Evolutionary conservation across 2,797 vertebrate genomes (phyloP).

Genomic region (Tinamus major): DNA sequence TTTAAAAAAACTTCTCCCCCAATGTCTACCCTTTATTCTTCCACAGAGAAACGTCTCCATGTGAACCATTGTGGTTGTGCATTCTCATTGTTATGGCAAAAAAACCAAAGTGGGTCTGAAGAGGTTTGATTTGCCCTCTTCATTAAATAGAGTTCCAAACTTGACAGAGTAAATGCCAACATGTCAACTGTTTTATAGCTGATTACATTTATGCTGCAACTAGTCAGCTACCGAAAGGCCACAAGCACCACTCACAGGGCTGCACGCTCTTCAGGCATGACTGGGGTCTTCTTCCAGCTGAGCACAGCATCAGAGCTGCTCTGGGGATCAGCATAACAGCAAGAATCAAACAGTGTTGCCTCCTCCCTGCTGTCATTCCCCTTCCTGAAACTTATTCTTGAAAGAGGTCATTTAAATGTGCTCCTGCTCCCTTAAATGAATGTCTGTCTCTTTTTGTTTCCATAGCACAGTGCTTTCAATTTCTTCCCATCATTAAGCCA

Average conservation of each 20-base stretch:
- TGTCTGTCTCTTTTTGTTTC: not conserved
- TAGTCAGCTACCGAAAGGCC: not conserved
- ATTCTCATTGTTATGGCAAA: not conserved
- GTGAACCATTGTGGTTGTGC: not conserved
- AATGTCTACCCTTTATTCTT: not conserved
- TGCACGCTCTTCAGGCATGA: not conserved
- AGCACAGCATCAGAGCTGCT: not conserved
- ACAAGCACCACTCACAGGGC: not conserved
- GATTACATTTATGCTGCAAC: not conserved
- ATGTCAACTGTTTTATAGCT: not conserved
- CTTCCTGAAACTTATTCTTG: not conserved
- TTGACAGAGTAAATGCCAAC: not conserved
- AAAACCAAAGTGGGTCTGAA: not conserved
- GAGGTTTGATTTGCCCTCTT: not conserved
- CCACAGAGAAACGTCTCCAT: not conserved
- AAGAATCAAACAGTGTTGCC: not conserved
- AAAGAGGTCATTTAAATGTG: conserved; percentile 6
- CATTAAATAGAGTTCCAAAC: not conserved
- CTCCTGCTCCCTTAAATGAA: not conserved
- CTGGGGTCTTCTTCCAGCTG: rapidly evolving
- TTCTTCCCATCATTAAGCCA: conserved; percentile 72
- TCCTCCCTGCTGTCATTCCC: rapidly evolving
- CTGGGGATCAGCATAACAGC: not conserved
- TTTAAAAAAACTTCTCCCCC: not conserved
- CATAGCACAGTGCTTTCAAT: conserved; percentile 43